phyloP scores from a whole-genome alignment of 2,888 invertebrate species.

The Lasioglossum morio region DNA sequence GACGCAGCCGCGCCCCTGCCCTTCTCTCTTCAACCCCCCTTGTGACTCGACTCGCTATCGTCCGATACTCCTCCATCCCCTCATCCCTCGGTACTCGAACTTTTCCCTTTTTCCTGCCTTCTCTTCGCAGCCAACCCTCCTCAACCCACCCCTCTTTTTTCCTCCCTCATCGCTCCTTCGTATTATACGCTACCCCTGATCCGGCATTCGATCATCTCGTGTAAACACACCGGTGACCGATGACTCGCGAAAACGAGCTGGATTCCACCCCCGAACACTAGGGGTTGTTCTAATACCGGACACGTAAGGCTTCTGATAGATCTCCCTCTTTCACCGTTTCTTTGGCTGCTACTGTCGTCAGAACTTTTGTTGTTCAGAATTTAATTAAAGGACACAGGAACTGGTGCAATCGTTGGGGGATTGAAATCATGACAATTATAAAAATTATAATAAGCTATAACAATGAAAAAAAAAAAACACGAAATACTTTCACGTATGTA shows the following conservation, averaged over 20 bases:
- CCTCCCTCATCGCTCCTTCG: constrained; percentile 31
- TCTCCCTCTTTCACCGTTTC: not conserved
- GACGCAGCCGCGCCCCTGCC: constrained; percentile 80
- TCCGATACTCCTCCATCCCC: constrained; percentile 71
- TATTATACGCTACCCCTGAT: constrained; percentile 63
- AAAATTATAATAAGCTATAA: not conserved
- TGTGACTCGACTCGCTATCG: constrained; percentile 65
- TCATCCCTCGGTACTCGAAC: constrained; percentile 52
- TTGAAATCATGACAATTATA: not conserved
- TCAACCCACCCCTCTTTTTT: constrained; percentile 26
- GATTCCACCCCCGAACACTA: constrained; percentile 12
- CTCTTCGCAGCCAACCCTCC: not conserved
- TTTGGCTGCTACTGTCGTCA: not conserved
- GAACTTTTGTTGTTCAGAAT: not conserved
- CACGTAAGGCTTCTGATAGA: not conserved
- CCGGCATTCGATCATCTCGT: constrained; percentile 76
- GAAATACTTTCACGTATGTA: not conserved
- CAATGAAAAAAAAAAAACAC: not conserved
- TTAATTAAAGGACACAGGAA: not conserved
- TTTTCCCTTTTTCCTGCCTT: constrained; percentile 40
- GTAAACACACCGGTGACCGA: constrained; percentile 77
- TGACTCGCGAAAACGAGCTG: constrained; percentile 48
- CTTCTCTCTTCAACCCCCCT: constrained; percentile 61
- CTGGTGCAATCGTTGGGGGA: not conserved
- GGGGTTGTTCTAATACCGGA: constrained; percentile 5